Conservation (phyloP, 2,888 invertebrate genomes). For the Patella depressa region DNA sequence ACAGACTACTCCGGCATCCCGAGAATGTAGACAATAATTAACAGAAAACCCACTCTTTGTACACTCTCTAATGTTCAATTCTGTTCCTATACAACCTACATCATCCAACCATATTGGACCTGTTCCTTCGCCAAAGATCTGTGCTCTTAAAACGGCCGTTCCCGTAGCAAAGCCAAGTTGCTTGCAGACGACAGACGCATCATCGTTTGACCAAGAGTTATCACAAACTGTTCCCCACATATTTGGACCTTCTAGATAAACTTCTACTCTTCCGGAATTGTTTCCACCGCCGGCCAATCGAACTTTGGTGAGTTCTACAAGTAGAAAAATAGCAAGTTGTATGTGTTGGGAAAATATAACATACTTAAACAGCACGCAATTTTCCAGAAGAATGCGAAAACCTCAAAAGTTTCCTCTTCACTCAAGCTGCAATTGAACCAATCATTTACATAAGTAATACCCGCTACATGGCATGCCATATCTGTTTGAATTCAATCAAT, state of each 20-base stretch:
- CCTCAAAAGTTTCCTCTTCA: too few species aligned
- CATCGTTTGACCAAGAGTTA: constrained; percentile 56
- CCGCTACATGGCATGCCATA: too few species aligned
- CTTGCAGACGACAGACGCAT: constrained; percentile 59
- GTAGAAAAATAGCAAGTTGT: neutral
- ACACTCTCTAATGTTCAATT: constrained; percentile 34
- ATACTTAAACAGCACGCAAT: too few species aligned
- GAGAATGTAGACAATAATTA: constrained; percentile 39
- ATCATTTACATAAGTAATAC: too few species aligned
- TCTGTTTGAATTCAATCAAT: too few species aligned
- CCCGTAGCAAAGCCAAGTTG: constrained; percentile 54
- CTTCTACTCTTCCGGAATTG: constrained; percentile 79
- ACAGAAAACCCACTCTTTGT: constrained; percentile 31
- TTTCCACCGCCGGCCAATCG: constrained; percentile 77
- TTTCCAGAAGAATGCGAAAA: too few species aligned
- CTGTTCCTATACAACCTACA: constrained; percentile 41
- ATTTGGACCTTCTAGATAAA: constrained; percentile 67
- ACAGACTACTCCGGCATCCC: constrained; percentile 43
- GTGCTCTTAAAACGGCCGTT: constrained; percentile 41
- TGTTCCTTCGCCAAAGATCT: constrained; percentile 21
- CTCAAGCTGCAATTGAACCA: too few species aligned
- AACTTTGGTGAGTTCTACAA: constrained; percentile 72
- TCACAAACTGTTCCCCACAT: constrained; percentile 64
- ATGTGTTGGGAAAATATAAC: too few species aligned
- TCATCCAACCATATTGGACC: constrained; percentile 50